Base-by-base conservation (phyloP, 2,888 invertebrate genomes). In the Linhomoeus sp. region DNA sequence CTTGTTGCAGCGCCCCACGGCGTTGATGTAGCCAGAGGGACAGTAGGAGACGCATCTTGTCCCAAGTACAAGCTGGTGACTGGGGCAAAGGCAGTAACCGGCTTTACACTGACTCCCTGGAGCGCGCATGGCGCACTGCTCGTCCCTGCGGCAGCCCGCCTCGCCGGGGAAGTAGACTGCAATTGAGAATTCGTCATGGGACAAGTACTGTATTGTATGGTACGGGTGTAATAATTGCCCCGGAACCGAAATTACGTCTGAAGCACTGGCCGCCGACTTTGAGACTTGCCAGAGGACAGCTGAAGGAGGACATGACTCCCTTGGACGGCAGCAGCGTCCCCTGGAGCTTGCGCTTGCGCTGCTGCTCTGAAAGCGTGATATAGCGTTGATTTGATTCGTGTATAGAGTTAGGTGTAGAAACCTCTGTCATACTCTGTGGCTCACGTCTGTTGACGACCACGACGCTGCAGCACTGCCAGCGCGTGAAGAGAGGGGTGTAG, bases 381-480 rank as follows among this genome's bases (percentile, higher is more conserved):
- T 7, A 12, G 37, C 37, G 20, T 19, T 37, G 9, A 5, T 37
- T 5, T 17, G 37, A 17, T 37, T 17, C 9, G n/a, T 37, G n/a
- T 37, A n/a, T n/a, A n/a, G 17, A 17, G 37, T 37, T 3, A 37
- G 9, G 5, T 19, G 17, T 5, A 20, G 17, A 5, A 19, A 37
- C 9, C 37, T 12, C 17, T 17, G 5, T 5, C 3, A n/a, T n/a
- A n/a, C n/a, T n/a, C n/a, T n/a, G n/a, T 20, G 3, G 37, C 37
- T 19, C 17, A 37, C 37, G 9, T 20, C 17, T 19, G 3, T 5
- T 17, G 20, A 7, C 7, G 20, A 20, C 37, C n/a, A 41, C 15
- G 3, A 45, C 14, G 25, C 47, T 47, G 39, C 47, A 47, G 26
- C 47, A 47, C 38, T 47, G 47, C 47, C 47, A 47, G 20, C 47